Conservation (phyloP, 2,888 invertebrate genomes). For the Norana najaformis region DNA sequence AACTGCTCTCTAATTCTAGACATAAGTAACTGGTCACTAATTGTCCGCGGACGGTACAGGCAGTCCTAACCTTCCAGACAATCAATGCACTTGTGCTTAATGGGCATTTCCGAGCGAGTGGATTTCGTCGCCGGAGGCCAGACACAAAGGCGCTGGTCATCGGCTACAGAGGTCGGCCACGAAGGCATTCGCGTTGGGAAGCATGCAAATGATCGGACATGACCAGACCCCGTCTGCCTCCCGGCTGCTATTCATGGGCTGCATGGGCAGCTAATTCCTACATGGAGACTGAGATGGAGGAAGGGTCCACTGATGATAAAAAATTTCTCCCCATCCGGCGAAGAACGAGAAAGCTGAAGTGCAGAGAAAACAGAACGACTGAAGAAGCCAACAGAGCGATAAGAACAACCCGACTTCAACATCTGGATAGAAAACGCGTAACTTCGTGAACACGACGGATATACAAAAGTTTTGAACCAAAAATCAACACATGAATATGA, state of each 20-base stretch:
- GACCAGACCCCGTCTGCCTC: not conserved
- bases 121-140: not conserved
- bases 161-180: not conserved
- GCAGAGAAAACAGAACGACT: not conserved
- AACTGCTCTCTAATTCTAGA: not conserved
- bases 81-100: constrained; percentile 6
- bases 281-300: not conserved
- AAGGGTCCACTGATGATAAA: not conserved
- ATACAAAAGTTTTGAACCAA: not conserved
- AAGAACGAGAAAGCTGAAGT: not conserved
- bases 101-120: not conserved
- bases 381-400: not conserved
- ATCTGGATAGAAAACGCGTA: not conserved
- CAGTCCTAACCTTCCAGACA: not conserved
- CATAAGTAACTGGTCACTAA: not conserved
- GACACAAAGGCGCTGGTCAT: not conserved
- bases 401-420: too few species aligned
- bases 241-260: not conserved
- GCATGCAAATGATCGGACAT: not conserved
- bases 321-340: not conserved
- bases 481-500: not conserved
- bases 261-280: not conserved
- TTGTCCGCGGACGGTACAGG: not conserved
- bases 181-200: not conserved
- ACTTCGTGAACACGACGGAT: not conserved